These are phyloP conservation scores for Lutraria rhynchaena DNA, from an alignment of 1,140 invertebrate genomes.

Conservation along the genomic window DNA sequence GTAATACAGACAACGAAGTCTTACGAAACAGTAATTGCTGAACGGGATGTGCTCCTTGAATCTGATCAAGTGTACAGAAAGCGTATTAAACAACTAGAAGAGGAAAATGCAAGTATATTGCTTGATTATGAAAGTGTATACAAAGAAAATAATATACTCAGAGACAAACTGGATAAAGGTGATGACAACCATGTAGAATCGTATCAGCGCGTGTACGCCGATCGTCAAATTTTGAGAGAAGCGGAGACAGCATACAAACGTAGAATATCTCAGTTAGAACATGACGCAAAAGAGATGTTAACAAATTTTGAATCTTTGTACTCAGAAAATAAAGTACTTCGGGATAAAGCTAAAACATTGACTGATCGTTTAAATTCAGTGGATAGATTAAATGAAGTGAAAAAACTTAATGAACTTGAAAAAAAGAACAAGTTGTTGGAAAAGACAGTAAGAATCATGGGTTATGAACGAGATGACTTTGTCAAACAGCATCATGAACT, in stretches of 20 bases:
- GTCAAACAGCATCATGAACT: constrained; percentile 39
- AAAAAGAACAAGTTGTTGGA: constrained; percentile 43
- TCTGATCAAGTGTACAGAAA: constrained; percentile 32
- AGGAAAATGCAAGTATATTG: constrained; percentile 39
- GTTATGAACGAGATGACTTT: constrained; percentile 57
- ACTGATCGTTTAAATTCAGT: constrained; percentile 49
- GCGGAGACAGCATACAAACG: constrained; percentile 52
- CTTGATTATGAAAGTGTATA: constrained; percentile 49
- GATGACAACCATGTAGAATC: constrained; percentile 54
- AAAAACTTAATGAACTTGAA: constrained; percentile 55
- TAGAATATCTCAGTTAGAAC: constrained; percentile 45
- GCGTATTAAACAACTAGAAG: constrained; percentile 41
- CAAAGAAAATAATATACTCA: constrained; percentile 54
- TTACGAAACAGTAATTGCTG: constrained; percentile 36
- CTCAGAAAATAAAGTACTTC: constrained; percentile 50
- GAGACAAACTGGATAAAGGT: constrained; percentile 54
- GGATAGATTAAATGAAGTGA: constrained; percentile 50
- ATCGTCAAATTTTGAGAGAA: constrained; percentile 47
- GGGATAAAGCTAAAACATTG: constrained; percentile 44
- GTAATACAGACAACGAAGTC: constrained; percentile 20
- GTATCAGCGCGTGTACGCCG: constrained; percentile 49
- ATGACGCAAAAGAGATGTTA: constrained; percentile 55
- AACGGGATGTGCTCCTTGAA: constrained; percentile 50
- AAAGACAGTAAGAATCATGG: constrained; percentile 40
- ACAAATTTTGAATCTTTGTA: constrained; percentile 57